A percentile compares a stretch with the other conserved stretches of the same genome.
Conservation (phyloP, 2,888 invertebrate genomes). For the Drosophila austrosaltans region DNA sequence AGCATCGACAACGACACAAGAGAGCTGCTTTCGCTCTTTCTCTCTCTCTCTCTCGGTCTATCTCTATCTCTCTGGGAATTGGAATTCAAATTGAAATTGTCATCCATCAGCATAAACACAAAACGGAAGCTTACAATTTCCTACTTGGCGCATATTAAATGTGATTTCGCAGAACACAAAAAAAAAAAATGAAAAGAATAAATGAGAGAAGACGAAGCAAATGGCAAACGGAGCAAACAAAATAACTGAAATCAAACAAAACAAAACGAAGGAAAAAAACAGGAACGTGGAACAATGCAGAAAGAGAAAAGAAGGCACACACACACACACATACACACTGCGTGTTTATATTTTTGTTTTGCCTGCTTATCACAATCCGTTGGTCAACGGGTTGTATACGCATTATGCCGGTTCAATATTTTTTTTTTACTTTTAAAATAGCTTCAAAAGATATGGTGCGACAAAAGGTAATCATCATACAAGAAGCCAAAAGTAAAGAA, state of each 20-base stretch:
- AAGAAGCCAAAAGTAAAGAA: too few relatives aligned
- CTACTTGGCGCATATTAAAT: conserved; percentile 75
- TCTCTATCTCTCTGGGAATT: conserved; percentile 29
- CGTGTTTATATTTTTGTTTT: neutral
- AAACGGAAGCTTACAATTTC: conserved; percentile 78
- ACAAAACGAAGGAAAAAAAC: neutral
- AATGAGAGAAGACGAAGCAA: neutral
- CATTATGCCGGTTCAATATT: conserved; percentile 37
- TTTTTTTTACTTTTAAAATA: conserved; percentile 31
- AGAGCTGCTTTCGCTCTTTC: neutral
- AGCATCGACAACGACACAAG: conserved; percentile 17
- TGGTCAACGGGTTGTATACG: conserved; percentile 61
- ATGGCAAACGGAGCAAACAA: neutral
- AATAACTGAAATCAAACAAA: conserved; percentile 11
- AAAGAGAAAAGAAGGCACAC: neutral
- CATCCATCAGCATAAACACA: conserved; percentile 63
- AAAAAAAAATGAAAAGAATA: conserved; percentile 31
- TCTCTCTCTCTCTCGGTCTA: neutral
- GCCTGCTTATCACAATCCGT: conserved; percentile 26
- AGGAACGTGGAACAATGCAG: conserved; percentile 11
- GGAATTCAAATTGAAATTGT: conserved; percentile 67
- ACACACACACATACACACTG: too few relatives aligned
- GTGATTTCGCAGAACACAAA: conserved; percentile 52
- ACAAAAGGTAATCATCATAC: too few relatives aligned
- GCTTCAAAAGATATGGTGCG: conserved; percentile 22